phyloP scores from a whole-genome alignment of 2,888 invertebrate genomes.

The Odontothrips loti region DNA sequence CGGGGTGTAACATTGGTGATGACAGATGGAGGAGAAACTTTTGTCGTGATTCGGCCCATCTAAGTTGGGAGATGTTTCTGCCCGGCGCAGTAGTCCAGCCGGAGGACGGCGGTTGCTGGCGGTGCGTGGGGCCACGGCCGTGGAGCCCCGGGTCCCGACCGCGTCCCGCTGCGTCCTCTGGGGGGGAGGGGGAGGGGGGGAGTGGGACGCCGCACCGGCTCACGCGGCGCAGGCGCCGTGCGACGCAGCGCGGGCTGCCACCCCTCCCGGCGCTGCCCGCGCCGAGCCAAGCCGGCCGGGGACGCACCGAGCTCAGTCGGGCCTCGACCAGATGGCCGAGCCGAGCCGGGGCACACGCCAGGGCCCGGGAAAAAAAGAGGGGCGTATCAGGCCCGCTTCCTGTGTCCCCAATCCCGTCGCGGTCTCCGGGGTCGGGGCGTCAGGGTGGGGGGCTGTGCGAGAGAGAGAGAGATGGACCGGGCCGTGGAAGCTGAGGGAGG shows the following conservation, averaged over 20 bases:
- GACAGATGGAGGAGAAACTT: no score
- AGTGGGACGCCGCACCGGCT: neutral
- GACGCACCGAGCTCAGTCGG: neutral
- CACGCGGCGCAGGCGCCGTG: conserved; percentile 6
- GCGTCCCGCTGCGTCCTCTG: neutral
- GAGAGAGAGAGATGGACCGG: neutral
- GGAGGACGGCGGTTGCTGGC: no score
- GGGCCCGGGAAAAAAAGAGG: conserved; percentile 7
- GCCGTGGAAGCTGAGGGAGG: neutral
- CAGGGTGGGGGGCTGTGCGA: neutral
- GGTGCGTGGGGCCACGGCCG: no score
- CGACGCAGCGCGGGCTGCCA: conserved; percentile 4
- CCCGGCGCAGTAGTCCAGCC: no score
- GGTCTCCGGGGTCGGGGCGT: neutral
- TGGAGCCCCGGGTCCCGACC: no score
- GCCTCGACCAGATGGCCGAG: neutral
- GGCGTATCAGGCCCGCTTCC: conserved; percentile 15
- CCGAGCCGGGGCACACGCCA: no score
- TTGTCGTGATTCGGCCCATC: no score
- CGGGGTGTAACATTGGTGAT: no score
- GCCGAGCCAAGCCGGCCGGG: neutral
- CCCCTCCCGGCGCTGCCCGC: neutral
- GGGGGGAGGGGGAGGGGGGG: neutral
- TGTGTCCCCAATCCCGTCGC: conserved; percentile 21
- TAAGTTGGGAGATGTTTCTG: no score